A percentile compares a stretch with the other conserved stretches of the same genome.
phyloP scores from a whole-genome alignment of 2,888 invertebrate genomes.

The Leucophora obtusa region DNA sequence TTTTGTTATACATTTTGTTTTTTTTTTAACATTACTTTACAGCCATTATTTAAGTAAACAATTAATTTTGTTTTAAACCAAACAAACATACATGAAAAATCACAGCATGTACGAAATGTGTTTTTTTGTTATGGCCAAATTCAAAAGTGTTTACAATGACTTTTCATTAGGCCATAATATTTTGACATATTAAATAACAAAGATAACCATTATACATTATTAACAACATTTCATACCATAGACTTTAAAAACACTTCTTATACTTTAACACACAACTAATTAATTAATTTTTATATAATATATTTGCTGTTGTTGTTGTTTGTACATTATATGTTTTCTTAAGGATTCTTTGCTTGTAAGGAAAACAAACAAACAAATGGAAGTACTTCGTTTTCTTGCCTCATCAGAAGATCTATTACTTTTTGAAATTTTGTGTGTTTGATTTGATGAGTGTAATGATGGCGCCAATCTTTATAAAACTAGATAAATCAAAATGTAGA shows the following conservation, averaged over 20 bases:
- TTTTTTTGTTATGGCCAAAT: constrained; percentile 8
- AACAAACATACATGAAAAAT: constrained; percentile 35
- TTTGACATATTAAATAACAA: constrained; percentile 56
- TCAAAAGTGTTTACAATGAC: constrained; percentile 53
- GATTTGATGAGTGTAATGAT: constrained; percentile 49
- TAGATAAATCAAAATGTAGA: constrained; percentile 40
- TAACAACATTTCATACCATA: constrained; percentile 19
- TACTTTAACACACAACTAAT: constrained; percentile 25
- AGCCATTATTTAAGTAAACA: constrained; percentile 54
- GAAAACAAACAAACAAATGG: constrained; percentile 49
- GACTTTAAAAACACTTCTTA: neutral
- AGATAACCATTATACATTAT: constrained; percentile 29
- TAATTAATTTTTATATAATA: constrained; percentile 49
- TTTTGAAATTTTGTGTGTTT: neutral
- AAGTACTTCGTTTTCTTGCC: neutral
- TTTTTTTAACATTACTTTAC: constrained; percentile 38
- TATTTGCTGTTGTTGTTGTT: constrained; percentile 4
- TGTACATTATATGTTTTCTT: constrained; percentile 27
- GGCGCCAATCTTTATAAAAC: constrained; percentile 54
- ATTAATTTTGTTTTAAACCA: constrained; percentile 53
- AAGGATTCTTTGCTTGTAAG: constrained; percentile 50
- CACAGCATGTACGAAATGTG: constrained; percentile 31
- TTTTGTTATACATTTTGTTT: too few relatives aligned
- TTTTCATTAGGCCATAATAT: constrained; percentile 59
- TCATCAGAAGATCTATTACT: constrained; percentile 41